These are phyloP conservation scores for Chaenogobius annularis DNA, from an alignment of 2,113 vertebrate species.

Conservation along the genomic window DNA sequence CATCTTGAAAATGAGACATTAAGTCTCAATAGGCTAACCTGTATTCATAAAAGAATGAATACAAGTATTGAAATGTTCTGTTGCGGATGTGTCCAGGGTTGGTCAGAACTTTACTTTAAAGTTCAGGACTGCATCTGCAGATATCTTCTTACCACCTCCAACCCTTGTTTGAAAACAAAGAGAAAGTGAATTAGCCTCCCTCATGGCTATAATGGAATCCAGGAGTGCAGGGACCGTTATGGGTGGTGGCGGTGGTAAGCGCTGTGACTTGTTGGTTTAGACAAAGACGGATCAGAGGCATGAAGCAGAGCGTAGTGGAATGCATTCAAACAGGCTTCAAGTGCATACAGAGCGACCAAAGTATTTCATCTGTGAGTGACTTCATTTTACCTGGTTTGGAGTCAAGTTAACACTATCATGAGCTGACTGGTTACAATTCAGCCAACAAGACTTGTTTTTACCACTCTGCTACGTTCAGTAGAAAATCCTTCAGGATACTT, in stretches of 20 bases:
- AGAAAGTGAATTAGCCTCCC: constrained; percentile 69
- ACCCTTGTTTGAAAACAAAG: constrained; percentile 73
- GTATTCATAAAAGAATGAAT: too few relatives aligned
- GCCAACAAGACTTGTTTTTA: neutral
- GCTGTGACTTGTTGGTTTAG: constrained; percentile 14
- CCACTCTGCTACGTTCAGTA: constrained; percentile 1
- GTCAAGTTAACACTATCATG: neutral
- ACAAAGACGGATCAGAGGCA: constrained; percentile 12
- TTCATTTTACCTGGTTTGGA: neutral
- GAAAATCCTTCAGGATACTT: constrained; percentile 24
- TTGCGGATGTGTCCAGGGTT: constrained; percentile 15
- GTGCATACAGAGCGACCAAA: neutral
- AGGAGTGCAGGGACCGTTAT: constrained; percentile 16
- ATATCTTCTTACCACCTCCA: constrained; percentile 68
- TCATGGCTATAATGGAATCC: constrained; percentile 30
- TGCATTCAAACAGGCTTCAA: constrained; percentile 26
- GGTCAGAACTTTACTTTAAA: constrained; percentile 28
- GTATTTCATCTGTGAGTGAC: neutral
- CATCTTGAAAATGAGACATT: too few relatives aligned
- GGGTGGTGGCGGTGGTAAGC: neutral
- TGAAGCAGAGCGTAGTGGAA: constrained; percentile 20
- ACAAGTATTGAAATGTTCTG: constrained; percentile 37
- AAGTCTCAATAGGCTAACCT: too few relatives aligned
- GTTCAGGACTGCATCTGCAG: constrained; percentile 47
- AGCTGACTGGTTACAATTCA: neutral